Conservation (phyloP, 2,888 invertebrate species). For the Ptilodon capucinus region DNA sequence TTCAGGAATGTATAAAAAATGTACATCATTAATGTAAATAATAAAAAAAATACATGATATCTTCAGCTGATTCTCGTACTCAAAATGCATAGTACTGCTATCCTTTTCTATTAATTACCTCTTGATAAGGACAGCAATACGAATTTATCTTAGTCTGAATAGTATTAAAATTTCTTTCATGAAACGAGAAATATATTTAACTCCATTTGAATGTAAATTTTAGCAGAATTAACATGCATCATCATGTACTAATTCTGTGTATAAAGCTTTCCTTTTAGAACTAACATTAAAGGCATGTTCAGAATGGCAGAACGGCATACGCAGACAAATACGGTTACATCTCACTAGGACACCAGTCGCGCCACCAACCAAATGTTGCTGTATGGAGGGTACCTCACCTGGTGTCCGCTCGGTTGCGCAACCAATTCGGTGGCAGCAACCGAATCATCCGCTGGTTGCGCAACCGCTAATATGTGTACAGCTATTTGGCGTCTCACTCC, state of each 20-base stretch:
- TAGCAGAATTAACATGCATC: constrained; percentile 60
- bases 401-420: too few species aligned
- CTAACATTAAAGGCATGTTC: constrained; percentile 39
- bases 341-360: too few species aligned
- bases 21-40: background rate
- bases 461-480: too few species aligned
- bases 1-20: background rate
- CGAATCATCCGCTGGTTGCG: too few species aligned
- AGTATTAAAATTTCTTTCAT: background rate
- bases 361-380: too few species aligned
- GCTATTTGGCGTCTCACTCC: too few species aligned
- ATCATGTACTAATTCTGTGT: constrained; percentile 73
- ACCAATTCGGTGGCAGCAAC: too few species aligned
- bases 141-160: background rate
- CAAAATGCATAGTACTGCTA: background rate
- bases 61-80: background rate
- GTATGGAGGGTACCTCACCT: too few species aligned
- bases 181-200: background rate
- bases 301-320: background rate
- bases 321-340: too few species aligned
- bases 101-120: background rate
- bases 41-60: background rate
- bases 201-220: constrained; percentile 6
- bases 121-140: background rate
- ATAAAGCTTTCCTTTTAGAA: constrained; percentile 51